These are phyloP conservation scores for Xenotilapia leptura DNA, from an alignment of 2,113 vertebrate species.

Conservation along the genomic window DNA sequence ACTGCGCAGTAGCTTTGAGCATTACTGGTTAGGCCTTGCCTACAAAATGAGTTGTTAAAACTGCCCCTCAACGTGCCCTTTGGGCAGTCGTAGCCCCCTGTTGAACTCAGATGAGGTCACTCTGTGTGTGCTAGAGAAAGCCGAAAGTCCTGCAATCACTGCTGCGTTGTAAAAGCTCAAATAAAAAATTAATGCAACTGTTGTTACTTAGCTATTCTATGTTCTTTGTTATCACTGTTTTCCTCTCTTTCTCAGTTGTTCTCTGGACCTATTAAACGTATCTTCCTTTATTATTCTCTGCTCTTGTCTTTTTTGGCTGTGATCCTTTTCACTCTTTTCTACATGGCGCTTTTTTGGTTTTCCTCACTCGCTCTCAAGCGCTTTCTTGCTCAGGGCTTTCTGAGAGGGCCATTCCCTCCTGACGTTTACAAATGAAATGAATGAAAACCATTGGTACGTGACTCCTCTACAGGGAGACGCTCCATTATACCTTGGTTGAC, in stretches of 20 bases:
- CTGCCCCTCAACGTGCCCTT: neutral
- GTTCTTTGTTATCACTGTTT: neutral
- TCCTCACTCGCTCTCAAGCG: neutral
- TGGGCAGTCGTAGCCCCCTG: neutral
- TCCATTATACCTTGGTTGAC: conserved; percentile 58
- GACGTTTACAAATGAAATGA: conserved; percentile 58
- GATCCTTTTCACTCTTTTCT: conserved; percentile 30
- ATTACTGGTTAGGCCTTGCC: conserved; percentile 2
- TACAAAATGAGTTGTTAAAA: conserved; percentile 23
- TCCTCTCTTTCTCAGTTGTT: neutral
- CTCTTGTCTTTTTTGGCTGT: conserved; percentile 4
- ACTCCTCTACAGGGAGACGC: conserved; percentile 42
- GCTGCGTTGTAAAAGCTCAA: conserved; percentile 34
- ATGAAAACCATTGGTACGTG: conserved; percentile 48
- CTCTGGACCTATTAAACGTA: neutral
- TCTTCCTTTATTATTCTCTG: neutral
- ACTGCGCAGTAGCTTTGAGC: neutral
- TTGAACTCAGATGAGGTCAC: conserved; percentile 22
- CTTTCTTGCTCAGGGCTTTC: conserved; percentile 45
- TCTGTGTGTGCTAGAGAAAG: conserved; percentile 20
- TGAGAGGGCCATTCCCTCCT: conserved; percentile 20
- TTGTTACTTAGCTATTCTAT: neutral
- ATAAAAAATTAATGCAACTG: conserved; percentile 19
- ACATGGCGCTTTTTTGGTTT: conserved; percentile 10
- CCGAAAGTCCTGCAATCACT: neutral